Conservation (phyloP, 2,797 vertebrate genomes). For the Eospalax fontanierii region DNA sequence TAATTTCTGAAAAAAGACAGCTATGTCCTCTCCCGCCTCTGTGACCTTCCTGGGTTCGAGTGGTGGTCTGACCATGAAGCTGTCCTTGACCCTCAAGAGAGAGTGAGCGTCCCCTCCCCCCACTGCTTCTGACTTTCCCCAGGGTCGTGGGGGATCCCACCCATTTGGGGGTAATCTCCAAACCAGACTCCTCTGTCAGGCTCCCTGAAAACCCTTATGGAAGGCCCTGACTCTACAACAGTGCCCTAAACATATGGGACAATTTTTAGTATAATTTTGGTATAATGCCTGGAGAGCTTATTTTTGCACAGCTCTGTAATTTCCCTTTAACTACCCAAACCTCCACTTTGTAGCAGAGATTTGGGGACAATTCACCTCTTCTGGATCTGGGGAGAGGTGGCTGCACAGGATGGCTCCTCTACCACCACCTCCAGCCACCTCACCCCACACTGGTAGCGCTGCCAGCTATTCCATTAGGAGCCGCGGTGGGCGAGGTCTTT, state of each 20-base stretch:
- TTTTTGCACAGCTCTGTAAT: not conserved
- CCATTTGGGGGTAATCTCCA: not conserved
- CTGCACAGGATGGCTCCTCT: not conserved
- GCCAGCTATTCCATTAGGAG: conserved; percentile 62
- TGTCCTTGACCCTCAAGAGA: not conserved
- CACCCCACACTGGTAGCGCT: rapidly evolving
- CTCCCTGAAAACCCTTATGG: not conserved
- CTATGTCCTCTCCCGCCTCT: not conserved
- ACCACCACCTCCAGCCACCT: not conserved
- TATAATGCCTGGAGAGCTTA: not conserved
- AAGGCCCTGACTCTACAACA: not conserved
- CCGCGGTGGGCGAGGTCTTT: not conserved
- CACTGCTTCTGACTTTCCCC: not conserved
- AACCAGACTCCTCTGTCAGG: too few relatives aligned
- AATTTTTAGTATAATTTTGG: not conserved
- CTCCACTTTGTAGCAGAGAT: rapidly evolving
- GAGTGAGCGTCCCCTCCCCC: not conserved
- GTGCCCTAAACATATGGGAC: rapidly evolving
- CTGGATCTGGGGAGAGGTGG: rapidly evolving
- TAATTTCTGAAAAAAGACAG: not conserved
- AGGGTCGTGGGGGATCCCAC: not conserved
- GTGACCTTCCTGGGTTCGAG: not conserved
- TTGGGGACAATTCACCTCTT: rapidly evolving
- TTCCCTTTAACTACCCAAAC: not conserved
- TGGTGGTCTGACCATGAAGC: too few relatives aligned